Evolutionary conservation across 64 coral and sea anemone genomes (phyloP).

Genomic region (Montipora foliosa): DNA sequence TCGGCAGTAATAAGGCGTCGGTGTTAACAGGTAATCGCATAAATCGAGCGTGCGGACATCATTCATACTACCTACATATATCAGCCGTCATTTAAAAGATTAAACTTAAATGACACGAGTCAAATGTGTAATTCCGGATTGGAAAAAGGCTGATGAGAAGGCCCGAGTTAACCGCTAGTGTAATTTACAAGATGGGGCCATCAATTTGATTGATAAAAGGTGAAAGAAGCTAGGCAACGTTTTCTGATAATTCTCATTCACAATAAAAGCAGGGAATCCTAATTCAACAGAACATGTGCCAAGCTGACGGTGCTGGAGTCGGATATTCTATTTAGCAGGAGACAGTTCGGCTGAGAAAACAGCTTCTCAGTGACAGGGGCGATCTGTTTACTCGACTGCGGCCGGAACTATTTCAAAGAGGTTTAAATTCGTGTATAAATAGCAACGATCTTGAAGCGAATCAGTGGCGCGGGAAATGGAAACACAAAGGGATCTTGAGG

Average conservation of each 20-base stretch:
- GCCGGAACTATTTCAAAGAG: background rate
- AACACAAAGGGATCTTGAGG: slow-evolving; percentile 23
- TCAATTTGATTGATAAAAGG: background rate
- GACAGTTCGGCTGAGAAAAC: slow-evolving; percentile 31
- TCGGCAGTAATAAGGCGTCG: background rate
- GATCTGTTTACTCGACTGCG: background rate
- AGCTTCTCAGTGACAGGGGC: background rate
- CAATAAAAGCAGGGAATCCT: background rate
- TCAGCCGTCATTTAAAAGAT: background rate
- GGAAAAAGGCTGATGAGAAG: background rate
- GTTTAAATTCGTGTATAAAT: background rate
- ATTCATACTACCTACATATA: background rate
- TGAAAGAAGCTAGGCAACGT: background rate
- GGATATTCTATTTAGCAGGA: background rate
- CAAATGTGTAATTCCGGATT: background rate
- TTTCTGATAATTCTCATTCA: background rate
- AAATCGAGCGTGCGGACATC: slow-evolving; percentile 17
- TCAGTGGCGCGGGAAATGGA: slow-evolving; percentile 12
- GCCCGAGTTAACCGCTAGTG: background rate
- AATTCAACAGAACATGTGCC: background rate
- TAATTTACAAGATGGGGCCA: background rate
- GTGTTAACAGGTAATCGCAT: background rate
- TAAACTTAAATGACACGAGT: background rate
- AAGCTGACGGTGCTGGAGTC: slow-evolving; percentile 21
- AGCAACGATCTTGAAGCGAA: background rate